Conservation (phyloP, 2,113 vertebrate genomes). For the western clawed frog (Xenopus tropicalis) region UCB_Xtro_10.0 CM004449.2:54202501-54203000, state of each 20-base stretch:
- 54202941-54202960: no score
- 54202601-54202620: slow-evolving; percentile 21
- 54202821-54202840: neutral
- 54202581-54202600: slow-evolving; percentile 34
- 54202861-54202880: neutral
- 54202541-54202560: slow-evolving; percentile 41
- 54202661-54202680: slow-evolving; percentile 12
- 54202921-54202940: no score
- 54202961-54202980: no score
- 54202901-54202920: no score
- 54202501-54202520: slow-evolving; percentile 35
- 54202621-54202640: slow-evolving; percentile 12
- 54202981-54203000: no score
- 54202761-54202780: slow-evolving; percentile 7
- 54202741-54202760: neutral
- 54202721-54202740: neutral
- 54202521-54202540: slow-evolving; percentile 41
- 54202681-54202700: neutral
- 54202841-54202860: neutral
- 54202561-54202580: slow-evolving; percentile 27
- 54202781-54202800: slow-evolving; percentile 1
- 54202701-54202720: neutral
- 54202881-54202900: no score
- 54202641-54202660: neutral
- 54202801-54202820: neutral